phyloP scores from a whole-genome alignment of 2,113 vertebrate species.

The Etia nguti region DNA sequence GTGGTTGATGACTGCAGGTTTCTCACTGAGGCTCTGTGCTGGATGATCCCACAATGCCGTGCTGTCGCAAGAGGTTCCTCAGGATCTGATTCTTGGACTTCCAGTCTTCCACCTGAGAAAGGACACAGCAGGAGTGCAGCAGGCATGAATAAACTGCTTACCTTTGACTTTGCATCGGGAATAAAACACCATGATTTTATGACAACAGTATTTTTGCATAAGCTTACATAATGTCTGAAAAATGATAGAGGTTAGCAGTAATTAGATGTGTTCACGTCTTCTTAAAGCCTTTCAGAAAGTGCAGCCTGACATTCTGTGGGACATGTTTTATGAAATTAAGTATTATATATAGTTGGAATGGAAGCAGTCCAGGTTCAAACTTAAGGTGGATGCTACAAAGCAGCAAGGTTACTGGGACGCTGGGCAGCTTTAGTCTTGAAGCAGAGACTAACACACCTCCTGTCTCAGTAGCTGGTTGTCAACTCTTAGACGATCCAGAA shows the following conservation, averaged over 20 bases:
- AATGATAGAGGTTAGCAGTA: too few relatives aligned
- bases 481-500: conserved; percentile 83
- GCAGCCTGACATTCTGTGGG: neutral
- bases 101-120: conserved; percentile 82
- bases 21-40: conserved; percentile 81
- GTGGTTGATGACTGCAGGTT: neutral
- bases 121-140: neutral
- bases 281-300: neutral
- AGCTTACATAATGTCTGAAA: too few relatives aligned
- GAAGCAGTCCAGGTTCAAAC: neutral
- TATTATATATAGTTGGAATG: neutral
- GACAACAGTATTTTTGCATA: neutral
- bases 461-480: conserved; percentile 89
- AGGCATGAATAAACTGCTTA: neutral
- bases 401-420: neutral
- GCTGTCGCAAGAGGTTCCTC: conserved; percentile 84
- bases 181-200: neutral
- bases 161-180: neutral
- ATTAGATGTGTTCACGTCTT: neutral
- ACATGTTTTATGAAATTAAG: neutral
- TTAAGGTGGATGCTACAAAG: neutral
- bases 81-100: conserved; percentile 90
- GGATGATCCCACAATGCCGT: conserved; percentile 83
- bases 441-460: conserved; percentile 67
- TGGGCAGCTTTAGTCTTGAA: neutral